Base-by-base conservation (phyloP, 2,888 invertebrate species). In the Fragum whitleyi region DNA sequence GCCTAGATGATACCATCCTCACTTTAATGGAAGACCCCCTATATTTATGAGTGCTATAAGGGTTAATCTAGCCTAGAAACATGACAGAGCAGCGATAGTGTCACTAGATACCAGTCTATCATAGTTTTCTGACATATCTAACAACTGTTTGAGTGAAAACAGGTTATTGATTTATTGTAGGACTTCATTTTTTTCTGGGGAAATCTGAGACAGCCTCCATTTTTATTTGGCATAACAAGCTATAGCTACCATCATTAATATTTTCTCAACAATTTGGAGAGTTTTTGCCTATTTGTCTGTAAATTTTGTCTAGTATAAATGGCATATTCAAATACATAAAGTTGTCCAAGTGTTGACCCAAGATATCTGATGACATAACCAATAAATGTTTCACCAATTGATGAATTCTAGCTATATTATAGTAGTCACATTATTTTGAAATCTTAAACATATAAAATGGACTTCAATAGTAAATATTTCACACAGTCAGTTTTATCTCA, bases 41-140 rank as follows among this genome's bases (percentile, higher is more conserved):
- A 36, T 6, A 9, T 6, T 36, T 36, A 36, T 36, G 9, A 36
- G 32, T 6, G 16, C 47, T 23, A 26, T 57, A 57, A 57, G 57
- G 57, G 57, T 61, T 65, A 65, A 65, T 65, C 65, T 65, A 21
- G 36, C 21, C n/a, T 65, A 42, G 65, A 65, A 65, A 65, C 65
- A 65, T 65, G 65, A 65, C 65, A 65, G 65, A 39, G 14, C n/a
- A 26, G 65, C 42, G 65, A 65, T 65, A 65, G 65, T 65, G 65
- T 65, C 65, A 65, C 65, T 65, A 21, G 65, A n/a, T 65, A 65
- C 65, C 42, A 23, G 65, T 65, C 65, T 42, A 65, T 65, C 65
- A 65, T 65, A 65, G 65, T 65, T 65, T 65, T 42, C 65, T 65
- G 65, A 65, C 65, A 65, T 65, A 39, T 42, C 65, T n/a, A 65